Base-by-base conservation (phyloP, 1,140 invertebrate species). In the Piezodorus guildinii region DNA sequence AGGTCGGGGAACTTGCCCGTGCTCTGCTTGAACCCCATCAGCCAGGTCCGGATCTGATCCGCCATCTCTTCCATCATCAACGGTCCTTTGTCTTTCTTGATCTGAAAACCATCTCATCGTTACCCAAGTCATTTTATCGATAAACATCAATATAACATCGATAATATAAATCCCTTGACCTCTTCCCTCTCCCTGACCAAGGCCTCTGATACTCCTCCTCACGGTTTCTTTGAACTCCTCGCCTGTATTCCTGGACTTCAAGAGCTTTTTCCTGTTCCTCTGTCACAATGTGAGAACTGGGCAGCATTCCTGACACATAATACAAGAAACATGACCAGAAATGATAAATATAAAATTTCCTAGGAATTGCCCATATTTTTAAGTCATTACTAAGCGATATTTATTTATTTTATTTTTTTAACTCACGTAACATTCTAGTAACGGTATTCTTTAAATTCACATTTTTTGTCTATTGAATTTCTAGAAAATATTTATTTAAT, bases 1-100 rank as follows among this genome's bases (percentile, higher is more conserved):
- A 91, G 85, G 68, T 94, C 90, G 0, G 93, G 92, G 73, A 96
- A 86, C 75, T 90, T 92, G 25, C 89, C 90, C 21, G 88, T 90
- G 66, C 85, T 82, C 58, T 85, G 79, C 70, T 60, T 63, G 69
- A 84, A 88, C 49, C 85, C 82, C 65, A 84, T 81, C 12, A 94
- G 85, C 91, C 91, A 95, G 66, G 83, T 82, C 67, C 91, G 77
- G 34, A 95, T 82, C 77, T 95, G 89, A 70, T 85, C 86, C 54
- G 85, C 83, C 39, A 95, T 87, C 69, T 90, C 88, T 69, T 92
- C 85, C 75, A 86, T 81, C 71, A 90, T 84, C 70, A 81, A 77
- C 59, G 79, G 77, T 65, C 81, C 81, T 68, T 84, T 80, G 65
- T 86, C 81, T 23, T 73, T 76, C 65, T 80, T 77, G 45, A 90